Evolutionary conservation across 2,888 invertebrate species (phyloP).

Genomic region (Drosophila robusta): DNA sequence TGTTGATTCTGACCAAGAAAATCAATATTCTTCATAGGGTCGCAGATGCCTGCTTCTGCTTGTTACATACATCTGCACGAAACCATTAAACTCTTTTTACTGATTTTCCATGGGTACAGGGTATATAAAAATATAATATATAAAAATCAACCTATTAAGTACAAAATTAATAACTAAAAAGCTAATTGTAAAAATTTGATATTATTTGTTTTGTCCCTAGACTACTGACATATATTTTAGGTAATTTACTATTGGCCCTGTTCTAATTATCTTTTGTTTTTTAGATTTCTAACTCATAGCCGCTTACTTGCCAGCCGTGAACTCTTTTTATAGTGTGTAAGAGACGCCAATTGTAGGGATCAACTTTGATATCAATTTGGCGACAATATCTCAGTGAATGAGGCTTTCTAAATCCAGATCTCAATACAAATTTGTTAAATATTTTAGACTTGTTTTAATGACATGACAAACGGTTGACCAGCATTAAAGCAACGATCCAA

Average conservation of each 20-base stretch:
- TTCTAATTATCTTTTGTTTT: conserved; percentile 6
- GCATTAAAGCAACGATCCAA: conserved; percentile 15
- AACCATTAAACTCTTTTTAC: neutral
- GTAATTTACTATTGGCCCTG: conserved; percentile 31
- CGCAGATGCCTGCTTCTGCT: too few species aligned
- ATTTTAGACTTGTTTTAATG: conserved; percentile 4
- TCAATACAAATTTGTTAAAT: conserved; percentile 2
- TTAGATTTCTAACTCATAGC: conserved; percentile 16
- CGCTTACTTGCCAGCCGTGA: conserved; percentile 34
- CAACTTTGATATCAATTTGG: conserved; percentile 21
- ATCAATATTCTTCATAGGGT: neutral
- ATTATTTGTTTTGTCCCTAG: conserved; percentile 25
- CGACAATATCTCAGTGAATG: conserved; percentile 27
- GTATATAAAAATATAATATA: neutral
- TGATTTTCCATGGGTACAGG: neutral
- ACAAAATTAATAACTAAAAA: conserved; percentile 38
- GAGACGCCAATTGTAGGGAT: conserved; percentile 33
- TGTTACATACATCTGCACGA: neutral
- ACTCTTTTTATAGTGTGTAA: conserved; percentile 19
- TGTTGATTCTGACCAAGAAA: too few species aligned
- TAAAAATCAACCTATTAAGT: conserved; percentile 44
- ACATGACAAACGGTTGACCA: conserved; percentile 15
- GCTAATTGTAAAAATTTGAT: conserved; percentile 33
- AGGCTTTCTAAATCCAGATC: conserved; percentile 13
- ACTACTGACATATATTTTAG: conserved; percentile 15